These are phyloP conservation scores for Amphimallon solstitiale DNA, from an alignment of 2,888 invertebrate species.

Conservation along the genomic window DNA sequence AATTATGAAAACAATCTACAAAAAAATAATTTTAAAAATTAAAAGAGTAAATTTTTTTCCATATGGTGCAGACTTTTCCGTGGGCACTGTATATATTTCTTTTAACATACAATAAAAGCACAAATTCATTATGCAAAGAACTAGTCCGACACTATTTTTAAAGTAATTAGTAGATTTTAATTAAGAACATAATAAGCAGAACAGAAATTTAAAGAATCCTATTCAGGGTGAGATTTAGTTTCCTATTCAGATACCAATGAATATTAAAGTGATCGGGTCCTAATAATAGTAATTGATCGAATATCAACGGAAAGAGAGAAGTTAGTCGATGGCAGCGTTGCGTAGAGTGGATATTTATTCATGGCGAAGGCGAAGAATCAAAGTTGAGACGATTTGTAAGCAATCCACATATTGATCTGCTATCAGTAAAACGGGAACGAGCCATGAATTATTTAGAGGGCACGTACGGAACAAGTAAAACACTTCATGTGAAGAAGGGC, in stretches of 20 bases:
- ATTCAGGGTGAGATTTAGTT: background rate
- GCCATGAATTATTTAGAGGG: slow-evolving; percentile 36
- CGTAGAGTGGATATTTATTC: slow-evolving; percentile 23
- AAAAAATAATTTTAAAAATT: no score
- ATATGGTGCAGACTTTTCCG: no score
- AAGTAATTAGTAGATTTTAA: no score
- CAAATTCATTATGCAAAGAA: no score
- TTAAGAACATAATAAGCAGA: no score
- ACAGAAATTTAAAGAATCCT: no score
- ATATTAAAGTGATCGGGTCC: slow-evolving; percentile 1
- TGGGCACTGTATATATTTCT: no score
- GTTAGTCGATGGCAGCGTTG: no score
- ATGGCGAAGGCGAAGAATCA: slow-evolving; percentile 20
- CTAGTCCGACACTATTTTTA: no score
- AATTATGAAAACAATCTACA: no score
- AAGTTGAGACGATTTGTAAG: slow-evolving; percentile 33
- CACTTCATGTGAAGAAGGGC: slow-evolving; percentile 21
- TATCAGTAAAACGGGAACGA: slow-evolving; percentile 32
- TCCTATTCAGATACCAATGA: slow-evolving; percentile 3
- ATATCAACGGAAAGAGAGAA: background rate
- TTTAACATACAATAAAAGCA: no score
- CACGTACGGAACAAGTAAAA: slow-evolving; percentile 30
- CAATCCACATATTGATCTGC: slow-evolving; percentile 37
- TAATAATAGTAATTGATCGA: background rate
- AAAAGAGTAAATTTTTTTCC: no score